A percentile compares a stretch with the other conserved stretches of the same genome.
Evolutionary conservation across 2,797 vertebrate species (phyloP).

Genomic region (Galagoides demidoff): DNA sequence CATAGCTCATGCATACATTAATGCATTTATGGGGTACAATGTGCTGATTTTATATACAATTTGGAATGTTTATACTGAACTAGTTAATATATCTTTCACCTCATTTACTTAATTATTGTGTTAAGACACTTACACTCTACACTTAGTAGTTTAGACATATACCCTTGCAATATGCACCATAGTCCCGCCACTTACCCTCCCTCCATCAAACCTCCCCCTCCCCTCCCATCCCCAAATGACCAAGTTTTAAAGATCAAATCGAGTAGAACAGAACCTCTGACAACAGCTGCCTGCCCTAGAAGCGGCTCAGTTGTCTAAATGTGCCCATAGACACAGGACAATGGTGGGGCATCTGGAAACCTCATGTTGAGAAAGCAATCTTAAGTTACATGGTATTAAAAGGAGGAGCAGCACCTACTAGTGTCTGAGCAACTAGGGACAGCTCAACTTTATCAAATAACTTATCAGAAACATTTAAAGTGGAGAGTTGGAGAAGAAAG

Average conservation of each 20-base stretch:
- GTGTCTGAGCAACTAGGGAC: neutral
- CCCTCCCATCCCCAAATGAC: too few relatives aligned
- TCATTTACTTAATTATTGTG: too few relatives aligned
- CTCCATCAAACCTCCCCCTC: too few relatives aligned
- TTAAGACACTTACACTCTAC: too few relatives aligned
- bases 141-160: too few relatives aligned
- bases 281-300: accelerated
- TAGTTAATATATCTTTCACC: too few relatives aligned
- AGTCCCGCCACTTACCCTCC: too few relatives aligned
- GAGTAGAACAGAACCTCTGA: neutral
- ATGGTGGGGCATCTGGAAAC: neutral
- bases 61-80: too few relatives aligned
- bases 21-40: too few relatives aligned
- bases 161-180: too few relatives aligned
- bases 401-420: neutral
- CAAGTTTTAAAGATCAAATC: neutral
- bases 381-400: neutral
- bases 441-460: neutral
- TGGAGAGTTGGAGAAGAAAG: neutral
- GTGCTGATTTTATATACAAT: too few relatives aligned
- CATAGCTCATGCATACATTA: too few relatives aligned
- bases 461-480: neutral
- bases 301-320: neutral
- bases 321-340: neutral
- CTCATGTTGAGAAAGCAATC: neutral